Evolutionary conservation across 2,113 vertebrate genomes (phyloP).

Genomic region (Hydropotes inermis): DNA sequence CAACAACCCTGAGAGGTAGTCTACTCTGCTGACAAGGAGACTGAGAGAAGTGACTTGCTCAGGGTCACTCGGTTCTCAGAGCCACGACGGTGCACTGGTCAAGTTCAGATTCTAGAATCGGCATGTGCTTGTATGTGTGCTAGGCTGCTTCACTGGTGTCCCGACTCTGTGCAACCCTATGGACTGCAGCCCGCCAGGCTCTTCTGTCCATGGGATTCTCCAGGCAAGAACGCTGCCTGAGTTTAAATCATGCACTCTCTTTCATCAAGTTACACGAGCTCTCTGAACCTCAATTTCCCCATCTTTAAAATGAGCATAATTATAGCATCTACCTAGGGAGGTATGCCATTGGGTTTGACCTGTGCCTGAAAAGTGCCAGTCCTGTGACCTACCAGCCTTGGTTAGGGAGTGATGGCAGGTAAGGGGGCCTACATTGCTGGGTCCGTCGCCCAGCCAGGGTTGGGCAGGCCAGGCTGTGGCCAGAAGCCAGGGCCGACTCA

Average conservation of each 20-base stretch:
- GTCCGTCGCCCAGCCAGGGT: fast-evolving
- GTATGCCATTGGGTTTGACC: not conserved
- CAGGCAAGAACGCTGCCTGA: not conserved
- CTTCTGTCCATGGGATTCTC: not conserved
- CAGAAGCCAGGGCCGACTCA: slow-evolving; percentile 74
- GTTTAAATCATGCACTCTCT: not conserved
- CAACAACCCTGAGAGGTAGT: not conserved
- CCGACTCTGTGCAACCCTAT: not conserved
- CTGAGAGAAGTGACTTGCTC: not conserved
- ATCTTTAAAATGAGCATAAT: not conserved
- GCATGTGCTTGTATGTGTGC: not conserved
- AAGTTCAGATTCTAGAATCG: not conserved
- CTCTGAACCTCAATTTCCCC: not conserved
- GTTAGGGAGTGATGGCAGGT: not conserved
- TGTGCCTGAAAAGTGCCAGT: not conserved
- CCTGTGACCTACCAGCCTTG: not conserved
- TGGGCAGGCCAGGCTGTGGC: not conserved
- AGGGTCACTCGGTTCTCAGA: not conserved
- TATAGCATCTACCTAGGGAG: not conserved
- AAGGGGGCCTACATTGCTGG: fast-evolving
- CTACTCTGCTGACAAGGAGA: not conserved
- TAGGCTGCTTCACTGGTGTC: not conserved
- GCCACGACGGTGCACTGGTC: not conserved
- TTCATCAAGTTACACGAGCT: not conserved
- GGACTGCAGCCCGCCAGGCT: not conserved